These are phyloP conservation scores for Gymnoscelis rufifasciata DNA, from an alignment of 2,888 invertebrate genomes.

Conservation along the genomic window DNA sequence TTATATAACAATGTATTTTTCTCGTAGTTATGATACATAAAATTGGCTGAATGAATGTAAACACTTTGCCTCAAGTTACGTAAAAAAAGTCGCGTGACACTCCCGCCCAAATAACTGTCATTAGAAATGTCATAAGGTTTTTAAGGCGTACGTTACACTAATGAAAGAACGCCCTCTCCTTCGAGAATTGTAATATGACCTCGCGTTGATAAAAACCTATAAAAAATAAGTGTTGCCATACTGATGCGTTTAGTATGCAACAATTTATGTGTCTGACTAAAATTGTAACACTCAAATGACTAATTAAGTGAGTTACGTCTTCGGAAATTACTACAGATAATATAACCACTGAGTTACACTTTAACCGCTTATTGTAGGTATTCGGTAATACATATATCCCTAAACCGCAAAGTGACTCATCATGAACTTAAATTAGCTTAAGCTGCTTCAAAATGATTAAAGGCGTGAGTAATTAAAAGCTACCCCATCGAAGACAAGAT, in stretches of 20 bases:
- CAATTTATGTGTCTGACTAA: too few species aligned
- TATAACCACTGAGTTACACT: constrained; percentile 3
- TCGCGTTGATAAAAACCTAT: constrained; percentile 3
- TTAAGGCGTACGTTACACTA: constrained; percentile 63
- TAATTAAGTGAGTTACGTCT: not conserved
- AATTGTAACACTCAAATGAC: too few species aligned
- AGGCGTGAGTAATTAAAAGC: constrained; percentile 65
- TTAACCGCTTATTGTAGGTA: not conserved
- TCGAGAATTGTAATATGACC: constrained; percentile 53
- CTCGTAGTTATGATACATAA: not conserved
- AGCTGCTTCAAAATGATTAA: constrained; percentile 24
- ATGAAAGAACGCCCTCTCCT: constrained; percentile 75
- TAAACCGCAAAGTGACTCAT: constrained; percentile 4
- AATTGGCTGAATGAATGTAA: not conserved
- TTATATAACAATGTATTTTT: too few species aligned
- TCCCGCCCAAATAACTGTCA: constrained; percentile 68
- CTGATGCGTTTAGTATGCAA: too few species aligned
- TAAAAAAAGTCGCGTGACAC: constrained; percentile 63
- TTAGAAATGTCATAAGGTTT: constrained; percentile 63
- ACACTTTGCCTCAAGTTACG: not conserved
- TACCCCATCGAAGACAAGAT: constrained; percentile 74
- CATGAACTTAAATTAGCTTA: constrained; percentile 11
- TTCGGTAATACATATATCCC: not conserved
- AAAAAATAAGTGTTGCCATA: not conserved
- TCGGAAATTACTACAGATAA: constrained; percentile 1